Evolutionary conservation across 2,113 vertebrate species (phyloP).

Genomic region (Gallinago paraguaiae): DNA sequence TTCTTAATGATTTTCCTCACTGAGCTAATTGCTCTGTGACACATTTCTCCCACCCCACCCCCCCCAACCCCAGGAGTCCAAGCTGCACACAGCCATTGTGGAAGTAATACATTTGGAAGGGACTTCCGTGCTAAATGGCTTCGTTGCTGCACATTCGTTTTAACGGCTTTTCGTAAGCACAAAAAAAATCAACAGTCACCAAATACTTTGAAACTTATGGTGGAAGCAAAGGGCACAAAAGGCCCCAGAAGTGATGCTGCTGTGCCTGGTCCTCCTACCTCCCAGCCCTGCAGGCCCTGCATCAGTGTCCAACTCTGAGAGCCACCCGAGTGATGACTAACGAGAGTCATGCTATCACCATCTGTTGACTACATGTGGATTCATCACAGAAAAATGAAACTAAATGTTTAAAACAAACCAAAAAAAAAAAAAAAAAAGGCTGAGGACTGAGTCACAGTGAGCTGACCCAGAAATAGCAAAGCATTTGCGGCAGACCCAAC

Average conservation of each 20-base stretch:
- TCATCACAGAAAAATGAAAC: neutral
- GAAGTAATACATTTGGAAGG: neutral
- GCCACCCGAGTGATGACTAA: neutral
- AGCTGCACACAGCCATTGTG: neutral
- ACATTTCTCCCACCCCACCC: neutral
- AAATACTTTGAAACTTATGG: neutral
- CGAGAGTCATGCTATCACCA: neutral
- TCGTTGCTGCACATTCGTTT: neutral
- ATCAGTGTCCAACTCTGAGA: neutral
- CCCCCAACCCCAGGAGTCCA: neutral
- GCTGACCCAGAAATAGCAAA: neutral
- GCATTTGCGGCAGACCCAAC: neutral
- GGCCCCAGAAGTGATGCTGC: neutral
- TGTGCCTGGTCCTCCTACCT: neutral
- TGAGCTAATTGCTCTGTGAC: neutral
- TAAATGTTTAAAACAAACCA: neutral
- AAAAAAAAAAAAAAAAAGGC: neutral
- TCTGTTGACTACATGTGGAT: neutral
- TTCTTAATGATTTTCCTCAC: slow-evolving; percentile 23
- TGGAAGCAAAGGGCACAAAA: neutral
- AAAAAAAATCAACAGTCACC: neutral
- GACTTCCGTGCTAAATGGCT: neutral
- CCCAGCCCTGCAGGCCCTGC: neutral
- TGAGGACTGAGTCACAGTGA: neutral
- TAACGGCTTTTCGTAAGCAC: neutral